Evolutionary conservation across 2,797 vertebrate species (phyloP).

Genomic region (Sebastes umbrosus): DNA sequence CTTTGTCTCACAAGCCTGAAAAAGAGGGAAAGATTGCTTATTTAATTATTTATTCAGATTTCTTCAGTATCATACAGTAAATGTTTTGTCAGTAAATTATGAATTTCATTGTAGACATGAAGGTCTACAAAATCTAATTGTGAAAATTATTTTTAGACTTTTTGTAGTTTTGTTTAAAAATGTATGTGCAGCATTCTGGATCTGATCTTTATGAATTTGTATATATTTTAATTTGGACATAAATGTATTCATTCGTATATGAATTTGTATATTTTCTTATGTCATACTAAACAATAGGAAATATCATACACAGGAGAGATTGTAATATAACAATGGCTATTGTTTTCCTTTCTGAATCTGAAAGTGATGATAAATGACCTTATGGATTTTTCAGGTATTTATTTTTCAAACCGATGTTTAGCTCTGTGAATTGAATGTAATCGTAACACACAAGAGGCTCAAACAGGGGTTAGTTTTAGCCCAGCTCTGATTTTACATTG

Average conservation of each 20-base stretch:
- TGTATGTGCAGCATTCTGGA: neutral
- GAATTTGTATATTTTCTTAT: neutral
- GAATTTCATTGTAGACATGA: neutral
- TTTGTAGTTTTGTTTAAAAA: neutral
- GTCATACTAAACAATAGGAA: neutral
- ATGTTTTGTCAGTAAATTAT: neutral
- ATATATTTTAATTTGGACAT: neutral
- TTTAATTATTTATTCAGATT: neutral
- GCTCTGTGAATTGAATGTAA: neutral
- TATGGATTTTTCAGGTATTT: neutral
- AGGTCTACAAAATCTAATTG: neutral
- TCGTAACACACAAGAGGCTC: constrained; percentile 12
- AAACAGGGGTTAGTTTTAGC: constrained; percentile 16
- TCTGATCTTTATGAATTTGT: neutral
- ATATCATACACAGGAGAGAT: neutral
- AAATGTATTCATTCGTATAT: neutral
- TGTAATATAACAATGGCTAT: neutral
- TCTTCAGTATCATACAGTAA: too few species aligned
- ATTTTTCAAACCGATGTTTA: neutral
- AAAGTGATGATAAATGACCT: neutral
- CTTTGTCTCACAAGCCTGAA: neutral
- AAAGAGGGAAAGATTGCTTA: neutral
- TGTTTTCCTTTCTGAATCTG: neutral
- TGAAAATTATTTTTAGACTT: neutral
- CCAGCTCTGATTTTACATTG: constrained; percentile 31